Base-by-base conservation (phyloP, 1,140 invertebrate species). In the Onthophagus taurus region DNA sequence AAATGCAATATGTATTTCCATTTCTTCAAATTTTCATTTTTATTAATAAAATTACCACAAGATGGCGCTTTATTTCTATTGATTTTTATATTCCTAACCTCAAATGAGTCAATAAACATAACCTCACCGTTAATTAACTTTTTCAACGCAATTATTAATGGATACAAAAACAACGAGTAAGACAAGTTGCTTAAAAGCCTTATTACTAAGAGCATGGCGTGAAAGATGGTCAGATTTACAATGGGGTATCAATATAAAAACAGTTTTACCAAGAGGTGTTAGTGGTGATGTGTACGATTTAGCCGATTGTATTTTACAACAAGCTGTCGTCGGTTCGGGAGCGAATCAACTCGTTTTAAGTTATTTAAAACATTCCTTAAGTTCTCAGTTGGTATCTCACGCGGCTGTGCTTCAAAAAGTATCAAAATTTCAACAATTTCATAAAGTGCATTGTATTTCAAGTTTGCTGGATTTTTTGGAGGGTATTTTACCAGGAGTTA, bases 181-280 rank as follows among this genome's bases (percentile, higher is more conserved):
- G 72, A 87, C 85, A 2, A 84, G 81, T 55, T 83, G 78, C 30
- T 69, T 91, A n/a, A 90, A 89, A 68, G 82, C 83, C 44, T 69
- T 92, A 7, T 72, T 95, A 46, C 66, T 93, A 19, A 75, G 80
- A 66, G 92, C 91, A 30, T 97, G 91, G 91, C 72, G 89, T 55
- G 90, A 95, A 70, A 72, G 91, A 41, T 96, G 91, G 91, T 84
- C 83, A 8, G 90, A 95, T 69, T 75, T 93, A 18, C 85, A 93
- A 65, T 97, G 90, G 90, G 90, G 90, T 19, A 92, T 94, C 46
- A 87, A 93, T 60, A 89, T 95, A 20, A 94, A 95, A 72, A 85
- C 84, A 16, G 85, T 65, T 6, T 48, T 90, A 48, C 86, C 86
- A 1, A 65, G 85, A 63, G 86, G 88, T 21, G 86, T 91, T 1